Conservation (phyloP, 37 sponge, comb jelly and placozoan genomes). For the Sycon ciliatum region DNA sequence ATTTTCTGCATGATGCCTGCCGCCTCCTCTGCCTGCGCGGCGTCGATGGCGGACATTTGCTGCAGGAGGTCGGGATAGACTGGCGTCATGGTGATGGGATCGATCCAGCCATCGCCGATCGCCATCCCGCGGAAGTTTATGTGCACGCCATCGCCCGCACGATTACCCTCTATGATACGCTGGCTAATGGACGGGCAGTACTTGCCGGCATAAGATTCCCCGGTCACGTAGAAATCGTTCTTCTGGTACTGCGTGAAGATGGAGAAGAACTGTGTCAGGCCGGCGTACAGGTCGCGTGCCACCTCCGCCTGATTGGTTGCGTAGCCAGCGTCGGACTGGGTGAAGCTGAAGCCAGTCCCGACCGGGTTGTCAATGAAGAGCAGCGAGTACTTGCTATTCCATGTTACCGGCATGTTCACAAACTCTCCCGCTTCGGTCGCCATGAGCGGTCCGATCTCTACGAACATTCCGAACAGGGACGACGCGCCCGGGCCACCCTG, state of each 20-base stretch:
- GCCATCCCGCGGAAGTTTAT: conserved; percentile 70
- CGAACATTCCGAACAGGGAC: conserved; percentile 74
- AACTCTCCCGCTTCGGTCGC: conserved; percentile 46
- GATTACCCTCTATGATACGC: conserved; percentile 37
- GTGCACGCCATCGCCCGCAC: conserved; percentile 1
- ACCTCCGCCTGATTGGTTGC: conserved; percentile 65
- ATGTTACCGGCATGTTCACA: conserved; percentile 32
- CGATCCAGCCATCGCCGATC: conserved; percentile 73
- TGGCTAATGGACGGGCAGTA: conserved; percentile 78
- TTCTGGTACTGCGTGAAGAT: conserved; percentile 59
- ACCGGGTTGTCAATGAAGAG: conserved; percentile 87
- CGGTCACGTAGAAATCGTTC: conserved; percentile 75
- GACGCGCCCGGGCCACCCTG: conserved; percentile 90
- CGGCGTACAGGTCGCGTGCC: conserved; percentile 63
- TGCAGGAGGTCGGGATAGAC: conserved; percentile 54
- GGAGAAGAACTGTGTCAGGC: conserved; percentile 66
- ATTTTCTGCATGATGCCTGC: conserved; percentile 18
- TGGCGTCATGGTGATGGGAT: conserved; percentile 62
- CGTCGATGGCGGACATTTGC: conserved; percentile 53
- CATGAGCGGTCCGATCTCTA: conserved; percentile 70
- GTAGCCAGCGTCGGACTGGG: conserved; percentile 34
- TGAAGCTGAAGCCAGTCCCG: conserved; percentile 83
- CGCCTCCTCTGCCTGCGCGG: conserved; percentile 34
- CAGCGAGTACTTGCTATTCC: conserved; percentile 65
- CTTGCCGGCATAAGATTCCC: conserved; percentile 92